phyloP scores from a whole-genome alignment of 53 echinoderm and acorn worm genomes.

The Zoroaster sp. region DNA sequence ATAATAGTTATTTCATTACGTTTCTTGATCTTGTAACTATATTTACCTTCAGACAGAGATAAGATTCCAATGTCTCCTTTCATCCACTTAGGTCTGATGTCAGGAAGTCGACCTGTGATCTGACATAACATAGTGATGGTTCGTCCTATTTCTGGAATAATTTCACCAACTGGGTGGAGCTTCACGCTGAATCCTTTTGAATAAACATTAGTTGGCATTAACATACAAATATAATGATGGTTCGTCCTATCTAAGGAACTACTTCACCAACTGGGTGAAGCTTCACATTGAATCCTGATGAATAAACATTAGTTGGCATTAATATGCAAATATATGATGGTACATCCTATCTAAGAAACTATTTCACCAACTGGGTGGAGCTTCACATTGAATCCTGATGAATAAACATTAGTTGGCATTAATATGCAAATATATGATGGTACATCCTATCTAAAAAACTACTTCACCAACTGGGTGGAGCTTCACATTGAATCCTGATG shows the following conservation, averaged over 20 bases:
- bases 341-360: no score
- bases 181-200: conserved; percentile 8
- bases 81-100: conserved; percentile 65
- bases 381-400: no score
- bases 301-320: no score
- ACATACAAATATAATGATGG: no score
- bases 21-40: no score
- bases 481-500: neutral
- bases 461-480: conserved; percentile 8
- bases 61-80: neutral
- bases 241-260: no score
- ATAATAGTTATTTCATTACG: no score
- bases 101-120: conserved; percentile 52
- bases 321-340: no score
- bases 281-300: no score
- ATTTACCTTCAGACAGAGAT: neutral
- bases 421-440: neutral
- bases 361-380: no score
- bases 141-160: conserved; percentile 44
- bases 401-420: neutral
- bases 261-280: no score
- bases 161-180: conserved; percentile 59
- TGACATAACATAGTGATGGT: conserved; percentile 65
- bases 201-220: no score
- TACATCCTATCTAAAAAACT: neutral